Evolutionary conservation across 1,140 invertebrate genomes (phyloP), one percentile per base, ranked within the genome.

Genomic region (Orussus abietinus): DNA sequence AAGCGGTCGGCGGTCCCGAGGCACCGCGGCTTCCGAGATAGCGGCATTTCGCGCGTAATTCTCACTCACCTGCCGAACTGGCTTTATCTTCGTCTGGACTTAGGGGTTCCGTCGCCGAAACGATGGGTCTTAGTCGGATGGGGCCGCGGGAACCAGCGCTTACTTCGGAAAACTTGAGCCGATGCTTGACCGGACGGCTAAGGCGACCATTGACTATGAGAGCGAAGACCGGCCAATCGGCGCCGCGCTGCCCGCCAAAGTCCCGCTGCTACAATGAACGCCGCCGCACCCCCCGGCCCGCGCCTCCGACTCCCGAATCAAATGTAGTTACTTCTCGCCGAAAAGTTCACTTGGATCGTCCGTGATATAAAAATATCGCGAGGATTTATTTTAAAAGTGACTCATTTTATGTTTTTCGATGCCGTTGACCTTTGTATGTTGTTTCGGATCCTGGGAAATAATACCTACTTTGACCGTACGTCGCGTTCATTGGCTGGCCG

Each of bases 131-230:
- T 30, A 21, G 32, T 28, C 48, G 49, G 49, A 58, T 52, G 50
- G 51, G 46, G 37, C 44, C 50, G 49, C 47, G 42, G 39, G 47
- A 53, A 59, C 49, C 50, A 48, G 45, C 51, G 51, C 53, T 64
- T 62, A 59, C 50, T 42, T 50, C 28, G 41, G 42, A 57, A 61
- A 63, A 62, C 49, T 60, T 44, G 39, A 57, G 53, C 55, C 55
- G 54, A 59, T 54, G 59, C 55, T 58, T 53, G 33, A 54, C 51
- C 62, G 56, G 42, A 57, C 50, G 40, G 38, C 49, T 57, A 38
- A 45, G 46, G 43, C 51, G 49, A 59, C 45, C 60, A 61, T 62
- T 49, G 37, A 61, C 56, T 57, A 57, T 34, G 43, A 26, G 36
- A 55, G 30, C 47, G 47, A 50, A 60, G 54, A 57, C 34, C 48